Percentiles rank a stretch among this genome's conserved stretches.
phyloP scores from a whole-genome alignment of 2,888 invertebrate species.

The Malachius bipustulatus region DNA sequence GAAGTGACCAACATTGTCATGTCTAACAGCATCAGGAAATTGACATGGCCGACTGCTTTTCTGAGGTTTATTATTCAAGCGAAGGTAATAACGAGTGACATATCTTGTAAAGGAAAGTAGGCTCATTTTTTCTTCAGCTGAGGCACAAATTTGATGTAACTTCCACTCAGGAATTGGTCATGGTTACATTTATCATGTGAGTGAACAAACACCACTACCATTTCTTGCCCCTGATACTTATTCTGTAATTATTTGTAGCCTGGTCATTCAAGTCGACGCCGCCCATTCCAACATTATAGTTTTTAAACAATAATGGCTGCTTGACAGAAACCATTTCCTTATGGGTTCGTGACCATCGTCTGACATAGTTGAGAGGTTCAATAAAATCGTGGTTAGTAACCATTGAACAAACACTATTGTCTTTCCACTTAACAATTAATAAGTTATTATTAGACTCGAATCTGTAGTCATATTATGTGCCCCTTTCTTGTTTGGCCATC shows the following conservation, averaged over 20 bases:
- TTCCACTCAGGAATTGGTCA: no score
- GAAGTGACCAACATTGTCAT: not conserved
- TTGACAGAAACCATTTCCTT: conserved; percentile 5
- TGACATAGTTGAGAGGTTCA: conserved; percentile 3
- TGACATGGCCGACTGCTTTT: not conserved
- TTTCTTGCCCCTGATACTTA: conserved; percentile 12
- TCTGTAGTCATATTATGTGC: conserved; percentile 2
- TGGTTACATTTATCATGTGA: no score
- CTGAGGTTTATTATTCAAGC: not conserved
- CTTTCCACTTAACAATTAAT: conserved; percentile 5
- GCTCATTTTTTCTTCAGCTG: conserved; percentile 5
- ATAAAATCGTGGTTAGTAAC: conserved; percentile 4
- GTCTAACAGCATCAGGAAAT: not conserved
- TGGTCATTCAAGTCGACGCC: conserved; percentile 16
- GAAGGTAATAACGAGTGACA: not conserved
- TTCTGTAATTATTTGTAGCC: conserved; percentile 14
- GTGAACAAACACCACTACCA: no score
- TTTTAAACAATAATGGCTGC: conserved; percentile 11
- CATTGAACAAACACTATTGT: conserved; percentile 6
- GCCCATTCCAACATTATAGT: conserved; percentile 15
- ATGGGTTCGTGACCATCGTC: conserved; percentile 5
- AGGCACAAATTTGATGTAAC: conserved; percentile 11
- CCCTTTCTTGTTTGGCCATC: conserved; percentile 6
- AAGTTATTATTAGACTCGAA: conserved; percentile 6
- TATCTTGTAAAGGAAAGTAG: conserved; percentile 1